Conservation (phyloP, 2,888 invertebrate genomes). For the Calameuta idolon region DNA sequence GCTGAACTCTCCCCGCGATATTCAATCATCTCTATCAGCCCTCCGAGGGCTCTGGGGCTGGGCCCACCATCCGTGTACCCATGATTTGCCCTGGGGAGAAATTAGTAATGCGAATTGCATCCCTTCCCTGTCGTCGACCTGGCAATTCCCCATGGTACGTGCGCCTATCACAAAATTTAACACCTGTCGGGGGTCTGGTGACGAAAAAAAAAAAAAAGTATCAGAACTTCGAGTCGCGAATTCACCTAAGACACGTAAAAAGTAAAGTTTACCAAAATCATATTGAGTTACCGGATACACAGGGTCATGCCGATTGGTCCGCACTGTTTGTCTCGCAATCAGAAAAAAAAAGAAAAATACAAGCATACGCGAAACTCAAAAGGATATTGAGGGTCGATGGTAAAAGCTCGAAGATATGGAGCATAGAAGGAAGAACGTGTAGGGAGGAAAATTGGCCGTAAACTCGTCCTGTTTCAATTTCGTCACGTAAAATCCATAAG, state of each 20-base stretch:
- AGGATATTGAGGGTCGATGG: neutral
- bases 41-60: neutral
- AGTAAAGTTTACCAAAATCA: neutral
- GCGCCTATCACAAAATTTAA: neutral
- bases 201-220: neutral
- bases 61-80: neutral
- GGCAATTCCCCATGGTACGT: neutral
- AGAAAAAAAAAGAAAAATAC: too few species aligned
- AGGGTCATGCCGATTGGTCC: neutral
- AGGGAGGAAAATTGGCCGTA: constrained; percentile 23
- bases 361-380: too few species aligned
- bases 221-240: too few species aligned
- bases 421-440: neutral
- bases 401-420: neutral
- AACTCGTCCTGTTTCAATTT: constrained; percentile 41
- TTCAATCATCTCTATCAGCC: constrained; percentile 8
- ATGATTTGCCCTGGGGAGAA: neutral
- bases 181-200: neutral
- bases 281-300: neutral
- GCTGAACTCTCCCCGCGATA: neutral
- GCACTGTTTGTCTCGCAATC: neutral
- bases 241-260: neutral
- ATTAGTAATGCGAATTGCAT: neutral
- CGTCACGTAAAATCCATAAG: constrained; percentile 27
- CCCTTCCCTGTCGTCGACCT: neutral